phyloP scores from a whole-genome alignment of 2,888 invertebrate species.

The Melanophora roralis region DNA sequence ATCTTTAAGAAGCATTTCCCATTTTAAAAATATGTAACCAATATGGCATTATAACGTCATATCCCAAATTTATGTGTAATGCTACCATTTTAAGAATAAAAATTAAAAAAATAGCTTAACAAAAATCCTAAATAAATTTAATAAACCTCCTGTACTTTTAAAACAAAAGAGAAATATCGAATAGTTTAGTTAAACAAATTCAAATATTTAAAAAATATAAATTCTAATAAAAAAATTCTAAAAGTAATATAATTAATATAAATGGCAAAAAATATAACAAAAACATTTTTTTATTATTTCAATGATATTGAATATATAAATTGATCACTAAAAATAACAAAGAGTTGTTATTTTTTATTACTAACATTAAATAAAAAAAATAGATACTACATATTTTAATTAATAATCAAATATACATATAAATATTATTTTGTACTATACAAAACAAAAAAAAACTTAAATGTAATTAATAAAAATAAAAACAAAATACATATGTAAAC shows the following conservation, averaged over 20 bases:
- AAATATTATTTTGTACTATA: slow-evolving; percentile 57
- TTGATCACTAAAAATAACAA: slow-evolving; percentile 27
- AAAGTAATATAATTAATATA: slow-evolving; percentile 30
- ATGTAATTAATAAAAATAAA: slow-evolving; percentile 51
- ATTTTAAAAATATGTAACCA: too few species aligned
- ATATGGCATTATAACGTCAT: too few species aligned
- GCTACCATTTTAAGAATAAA: slow-evolving; percentile 25
- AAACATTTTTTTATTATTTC: slow-evolving; percentile 31
- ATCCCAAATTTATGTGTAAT: too few species aligned
- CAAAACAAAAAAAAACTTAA: slow-evolving; percentile 26
- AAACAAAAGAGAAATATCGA: slow-evolving; percentile 23
- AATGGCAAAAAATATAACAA: slow-evolving; percentile 33
- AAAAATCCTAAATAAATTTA: slow-evolving; percentile 12
- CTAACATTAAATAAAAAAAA: slow-evolving; percentile 18
- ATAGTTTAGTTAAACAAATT: slow-evolving; percentile 40
- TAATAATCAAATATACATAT: slow-evolving; percentile 20
- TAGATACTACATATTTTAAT: slow-evolving; percentile 32
- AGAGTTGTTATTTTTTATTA: slow-evolving; percentile 45
- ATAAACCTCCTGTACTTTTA: slow-evolving; percentile 13
- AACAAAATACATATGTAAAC: slow-evolving; percentile 55
- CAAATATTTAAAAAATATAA: slow-evolving; percentile 15
- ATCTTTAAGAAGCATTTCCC: too few species aligned
- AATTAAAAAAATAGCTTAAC: not conserved
- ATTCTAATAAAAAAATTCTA: slow-evolving; percentile 31
- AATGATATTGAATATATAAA: slow-evolving; percentile 12